These are phyloP conservation scores for Craterocephalus amniculus DNA, from an alignment of 2,797 vertebrate species.

Conservation along the genomic window DNA sequence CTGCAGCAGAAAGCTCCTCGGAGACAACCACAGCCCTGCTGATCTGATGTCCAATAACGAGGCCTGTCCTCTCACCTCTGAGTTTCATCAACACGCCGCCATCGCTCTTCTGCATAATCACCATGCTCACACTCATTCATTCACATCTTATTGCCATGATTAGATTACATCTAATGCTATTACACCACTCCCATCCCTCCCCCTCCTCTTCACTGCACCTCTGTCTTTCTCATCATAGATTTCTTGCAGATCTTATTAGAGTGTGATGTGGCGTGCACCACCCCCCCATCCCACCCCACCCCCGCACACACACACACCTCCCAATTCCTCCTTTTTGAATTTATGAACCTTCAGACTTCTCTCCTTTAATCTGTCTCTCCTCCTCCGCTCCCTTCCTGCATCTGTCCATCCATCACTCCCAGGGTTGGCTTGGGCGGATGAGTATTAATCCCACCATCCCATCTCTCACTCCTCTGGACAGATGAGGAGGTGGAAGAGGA, in stretches of 20 bases:
- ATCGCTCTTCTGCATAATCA: slow-evolving; percentile 77
- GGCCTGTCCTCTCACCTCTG: slow-evolving; percentile 54
- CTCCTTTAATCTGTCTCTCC: slow-evolving; percentile 78
- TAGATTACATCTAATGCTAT: slow-evolving; percentile 80
- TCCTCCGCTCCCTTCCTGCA: slow-evolving; percentile 78
- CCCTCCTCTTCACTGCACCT: slow-evolving; percentile 41
- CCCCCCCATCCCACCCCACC: too few relatives aligned
- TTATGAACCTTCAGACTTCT: slow-evolving; percentile 83
- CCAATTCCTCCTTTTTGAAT: slow-evolving; percentile 63
- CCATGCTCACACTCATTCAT: slow-evolving; percentile 74
- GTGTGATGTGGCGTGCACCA: slow-evolving; percentile 81
- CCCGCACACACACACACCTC: too few relatives aligned
- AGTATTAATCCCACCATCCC: slow-evolving; percentile 85
- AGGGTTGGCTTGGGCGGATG: slow-evolving; percentile 81
- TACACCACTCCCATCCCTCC: slow-evolving; percentile 62
- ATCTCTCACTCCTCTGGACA: slow-evolving; percentile 82
- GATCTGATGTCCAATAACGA: slow-evolving; percentile 53
- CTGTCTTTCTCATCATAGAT: slow-evolving; percentile 72
- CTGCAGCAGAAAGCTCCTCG: slow-evolving; percentile 22
- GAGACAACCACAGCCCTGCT: slow-evolving; percentile 17
- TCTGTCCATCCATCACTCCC: slow-evolving; percentile 85
- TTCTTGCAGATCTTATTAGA: slow-evolving; percentile 81
- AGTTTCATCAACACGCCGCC: slow-evolving; percentile 63
- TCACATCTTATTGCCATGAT: slow-evolving; percentile 81
- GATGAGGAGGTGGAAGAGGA: slow-evolving; percentile 75